These are phyloP conservation scores for Drosophila sulfurigaster DNA, from an alignment of 1,140 invertebrate species.

Conservation along the genomic window DNA sequence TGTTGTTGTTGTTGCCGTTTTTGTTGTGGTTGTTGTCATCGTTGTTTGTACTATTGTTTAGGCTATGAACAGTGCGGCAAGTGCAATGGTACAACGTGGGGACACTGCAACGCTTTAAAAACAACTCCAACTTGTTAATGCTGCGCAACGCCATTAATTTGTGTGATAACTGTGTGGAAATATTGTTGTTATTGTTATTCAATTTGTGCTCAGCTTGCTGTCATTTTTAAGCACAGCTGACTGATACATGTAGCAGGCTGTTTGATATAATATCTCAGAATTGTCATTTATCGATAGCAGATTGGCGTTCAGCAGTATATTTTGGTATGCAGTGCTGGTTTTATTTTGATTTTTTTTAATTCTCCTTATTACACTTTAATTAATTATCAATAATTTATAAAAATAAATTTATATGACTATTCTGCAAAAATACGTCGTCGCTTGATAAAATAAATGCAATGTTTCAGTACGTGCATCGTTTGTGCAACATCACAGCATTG, in stretches of 20 bases:
- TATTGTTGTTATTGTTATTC: slow-evolving; percentile 57
- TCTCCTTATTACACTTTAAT: too few relatives aligned
- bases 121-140: slow-evolving; percentile 52
- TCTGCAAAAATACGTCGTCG: too few relatives aligned
- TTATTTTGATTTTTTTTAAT: too few relatives aligned
- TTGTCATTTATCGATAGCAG: slow-evolving; percentile 14
- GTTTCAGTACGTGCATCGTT: too few relatives aligned
- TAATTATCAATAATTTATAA: too few relatives aligned
- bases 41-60: slow-evolving; percentile 2
- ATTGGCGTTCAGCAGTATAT: too few relatives aligned
- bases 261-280: slow-evolving; percentile 33
- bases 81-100: slow-evolving; percentile 39
- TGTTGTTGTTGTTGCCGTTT: slow-evolving; percentile 6
- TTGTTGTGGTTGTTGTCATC: background rate
- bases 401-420: too few relatives aligned
- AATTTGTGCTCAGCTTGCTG: slow-evolving; percentile 55
- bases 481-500: too few relatives aligned
- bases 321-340: too few relatives aligned
- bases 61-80: background rate
- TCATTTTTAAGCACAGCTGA: slow-evolving; percentile 50
- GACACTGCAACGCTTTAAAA: slow-evolving; percentile 47
- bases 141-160: slow-evolving; percentile 65
- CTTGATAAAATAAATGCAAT: too few relatives aligned
- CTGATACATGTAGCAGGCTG: slow-evolving; percentile 47
- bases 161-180: slow-evolving; percentile 36